These are phyloP conservation scores for Neosalanx taihuensis DNA, from an alignment of 2,797 vertebrate species.

Conservation along the genomic window DNA sequence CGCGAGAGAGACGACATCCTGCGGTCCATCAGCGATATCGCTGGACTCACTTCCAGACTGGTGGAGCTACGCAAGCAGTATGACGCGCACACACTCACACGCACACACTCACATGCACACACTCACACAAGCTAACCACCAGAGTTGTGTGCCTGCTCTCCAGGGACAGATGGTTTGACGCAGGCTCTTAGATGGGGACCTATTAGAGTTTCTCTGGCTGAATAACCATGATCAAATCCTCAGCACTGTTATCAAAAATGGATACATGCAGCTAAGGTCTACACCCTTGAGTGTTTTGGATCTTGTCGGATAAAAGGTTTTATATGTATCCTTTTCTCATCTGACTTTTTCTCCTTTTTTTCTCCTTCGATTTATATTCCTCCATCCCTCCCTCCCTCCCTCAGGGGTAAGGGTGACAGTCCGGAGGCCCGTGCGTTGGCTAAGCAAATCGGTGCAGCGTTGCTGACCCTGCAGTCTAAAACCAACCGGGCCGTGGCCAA, in stretches of 20 bases:
- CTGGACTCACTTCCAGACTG: conserved; percentile 87
- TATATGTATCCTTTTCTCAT: not conserved
- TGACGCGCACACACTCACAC: conserved; percentile 31
- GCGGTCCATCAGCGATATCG: conserved; percentile 93
- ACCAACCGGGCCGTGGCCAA: conserved; percentile 94
- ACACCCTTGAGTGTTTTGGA: no score
- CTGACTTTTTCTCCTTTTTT: not conserved
- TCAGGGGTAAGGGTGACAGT: conserved; percentile 94
- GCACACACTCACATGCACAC: not conserved
- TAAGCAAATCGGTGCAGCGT: conserved; percentile 90
- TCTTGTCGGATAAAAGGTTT: no score
- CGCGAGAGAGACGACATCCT: conserved; percentile 96
- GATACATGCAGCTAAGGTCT: no score
- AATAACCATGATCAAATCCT: no score
- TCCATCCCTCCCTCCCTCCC: conserved; percentile 2
- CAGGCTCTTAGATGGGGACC: no score
- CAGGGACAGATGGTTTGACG: no score
- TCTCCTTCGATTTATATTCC: not conserved
- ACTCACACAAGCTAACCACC: conserved; percentile 11
- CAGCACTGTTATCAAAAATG: no score
- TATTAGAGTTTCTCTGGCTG: no score
- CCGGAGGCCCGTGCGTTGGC: conserved; percentile 91
- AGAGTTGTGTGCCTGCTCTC: no score
- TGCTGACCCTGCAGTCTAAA: conserved; percentile 95
- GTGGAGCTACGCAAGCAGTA: conserved; percentile 89